Evolutionary conservation across 2,888 invertebrate genomes (phyloP), one percentile per base, ranked within the genome.

Genomic region (Ditula angustiorana): DNA sequence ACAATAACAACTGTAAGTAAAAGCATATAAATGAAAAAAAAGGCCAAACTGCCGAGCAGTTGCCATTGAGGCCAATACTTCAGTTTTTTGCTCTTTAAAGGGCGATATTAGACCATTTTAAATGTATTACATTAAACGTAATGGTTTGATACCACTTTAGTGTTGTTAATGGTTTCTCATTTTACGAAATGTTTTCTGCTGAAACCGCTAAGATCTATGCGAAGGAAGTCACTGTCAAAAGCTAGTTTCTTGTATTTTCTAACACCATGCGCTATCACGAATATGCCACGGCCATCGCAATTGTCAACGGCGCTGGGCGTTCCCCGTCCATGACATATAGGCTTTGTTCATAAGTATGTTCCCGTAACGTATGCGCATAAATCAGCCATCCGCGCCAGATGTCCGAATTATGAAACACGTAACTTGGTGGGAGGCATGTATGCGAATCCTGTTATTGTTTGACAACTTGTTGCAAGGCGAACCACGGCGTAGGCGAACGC

Each of bases 331-430:
- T 60, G 59, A 53, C 47, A 35, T 30, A 26, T 53, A 53, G 61
- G 53, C 44, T 60, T 59, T 53, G 59, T 53, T 26, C 44, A 26
- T n/a, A 10, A 56, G 30, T 55, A 24, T 55, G 47, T 35, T 35
- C 28, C 30, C 55, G 50, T 63, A 58, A 52, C 52, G 76, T 72
- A 78, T 80, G 79, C 78, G 77, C 83, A 85, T 83, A 83, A 71
- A 85, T 85, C 79, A 82, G 58, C 78, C 73, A 78, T 83, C 85
- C 77, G 80, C 75, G 80, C 83, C 86, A 87, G 83, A 84, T 86
- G 85, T 85, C 78, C 74, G 73, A 74, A 75, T 88, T 88, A 78
- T 83, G 79, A 84, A 77, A 86, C n/a, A n/a, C 52, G 46, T 61
- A 67, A 67, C 49, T 55, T 67, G 67, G 76, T 78, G 74, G 75